phyloP scores from a whole-genome alignment of 1,140 invertebrate species.

The Oncopeltus fasciatus region DNA sequence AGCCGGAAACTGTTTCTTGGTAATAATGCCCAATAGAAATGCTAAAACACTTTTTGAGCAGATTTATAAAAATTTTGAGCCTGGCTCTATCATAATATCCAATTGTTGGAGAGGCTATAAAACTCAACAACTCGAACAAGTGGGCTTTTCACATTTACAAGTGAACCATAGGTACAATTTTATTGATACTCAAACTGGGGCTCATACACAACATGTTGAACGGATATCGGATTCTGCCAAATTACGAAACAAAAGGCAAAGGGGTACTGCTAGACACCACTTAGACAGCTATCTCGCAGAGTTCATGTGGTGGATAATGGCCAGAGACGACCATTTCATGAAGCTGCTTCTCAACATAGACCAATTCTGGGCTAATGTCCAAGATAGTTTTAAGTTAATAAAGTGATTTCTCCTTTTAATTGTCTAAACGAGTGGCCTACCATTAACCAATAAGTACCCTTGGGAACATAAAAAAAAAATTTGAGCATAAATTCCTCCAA shows the following conservation, averaged over 20 bases:
- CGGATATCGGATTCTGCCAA: neutral
- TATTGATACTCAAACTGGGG: neutral
- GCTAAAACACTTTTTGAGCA: neutral
- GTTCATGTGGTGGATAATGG: neutral
- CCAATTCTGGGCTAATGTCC: neutral
- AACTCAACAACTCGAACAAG: neutral
- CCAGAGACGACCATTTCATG: neutral
- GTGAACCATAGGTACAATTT: neutral
- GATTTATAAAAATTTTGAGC: neutral
- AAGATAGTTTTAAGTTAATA: too few relatives aligned
- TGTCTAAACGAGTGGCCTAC: too few relatives aligned
- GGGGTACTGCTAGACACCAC: neutral
- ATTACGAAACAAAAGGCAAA: neutral
- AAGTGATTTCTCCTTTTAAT: too few relatives aligned
- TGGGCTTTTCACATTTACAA: neutral
- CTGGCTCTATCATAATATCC: neutral
- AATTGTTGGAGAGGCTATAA: neutral
- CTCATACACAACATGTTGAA: neutral
- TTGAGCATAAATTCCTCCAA: too few relatives aligned
- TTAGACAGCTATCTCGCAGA: neutral
- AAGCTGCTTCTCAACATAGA: neutral
- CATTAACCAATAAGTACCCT: too few relatives aligned
- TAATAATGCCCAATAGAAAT: too few relatives aligned
- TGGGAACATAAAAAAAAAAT: too few relatives aligned
- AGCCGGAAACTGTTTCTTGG: neutral